phyloP scores from a whole-genome alignment of 2,113 vertebrate species.

The Mirounga angustirostris region DNA sequence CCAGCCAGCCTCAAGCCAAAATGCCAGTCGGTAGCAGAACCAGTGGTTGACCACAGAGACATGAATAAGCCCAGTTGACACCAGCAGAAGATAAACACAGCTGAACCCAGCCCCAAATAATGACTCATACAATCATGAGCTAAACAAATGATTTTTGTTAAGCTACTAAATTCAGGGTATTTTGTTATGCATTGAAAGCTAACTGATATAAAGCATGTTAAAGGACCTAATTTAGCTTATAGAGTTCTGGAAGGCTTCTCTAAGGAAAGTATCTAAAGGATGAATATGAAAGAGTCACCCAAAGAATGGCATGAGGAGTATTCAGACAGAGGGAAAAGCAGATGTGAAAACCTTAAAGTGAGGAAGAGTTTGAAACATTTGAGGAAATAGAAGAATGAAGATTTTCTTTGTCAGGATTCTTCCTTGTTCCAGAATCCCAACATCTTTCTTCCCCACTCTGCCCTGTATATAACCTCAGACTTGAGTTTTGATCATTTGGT shows the following conservation, averaged over 20 bases:
- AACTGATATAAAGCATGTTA: not conserved
- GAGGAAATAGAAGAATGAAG: not conserved
- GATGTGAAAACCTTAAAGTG: not conserved
- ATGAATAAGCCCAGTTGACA: not conserved
- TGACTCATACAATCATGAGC: not conserved
- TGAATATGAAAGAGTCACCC: not conserved
- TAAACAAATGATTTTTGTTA: not conserved
- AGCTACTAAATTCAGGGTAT: not conserved
- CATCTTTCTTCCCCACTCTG: not conserved
- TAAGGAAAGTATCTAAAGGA: not conserved
- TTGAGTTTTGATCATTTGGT: not conserved
- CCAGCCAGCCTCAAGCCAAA: not conserved
- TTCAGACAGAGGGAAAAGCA: not conserved
- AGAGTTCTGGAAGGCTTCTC: not conserved
- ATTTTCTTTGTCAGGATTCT: not conserved
- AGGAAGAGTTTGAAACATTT: not conserved
- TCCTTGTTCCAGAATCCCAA: not conserved
- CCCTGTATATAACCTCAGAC: not conserved
- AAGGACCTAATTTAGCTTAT: not conserved
- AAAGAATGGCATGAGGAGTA: not conserved
- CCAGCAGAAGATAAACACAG: not conserved
- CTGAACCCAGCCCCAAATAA: not conserved
- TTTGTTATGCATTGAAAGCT: not conserved
- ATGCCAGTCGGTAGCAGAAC: not conserved
- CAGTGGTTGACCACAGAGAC: not conserved